Percentiles rank a stretch among this genome's conserved stretches.
Evolutionary conservation across 1,140 invertebrate species (phyloP).

Genomic region (Drosophila cardini): DNA sequence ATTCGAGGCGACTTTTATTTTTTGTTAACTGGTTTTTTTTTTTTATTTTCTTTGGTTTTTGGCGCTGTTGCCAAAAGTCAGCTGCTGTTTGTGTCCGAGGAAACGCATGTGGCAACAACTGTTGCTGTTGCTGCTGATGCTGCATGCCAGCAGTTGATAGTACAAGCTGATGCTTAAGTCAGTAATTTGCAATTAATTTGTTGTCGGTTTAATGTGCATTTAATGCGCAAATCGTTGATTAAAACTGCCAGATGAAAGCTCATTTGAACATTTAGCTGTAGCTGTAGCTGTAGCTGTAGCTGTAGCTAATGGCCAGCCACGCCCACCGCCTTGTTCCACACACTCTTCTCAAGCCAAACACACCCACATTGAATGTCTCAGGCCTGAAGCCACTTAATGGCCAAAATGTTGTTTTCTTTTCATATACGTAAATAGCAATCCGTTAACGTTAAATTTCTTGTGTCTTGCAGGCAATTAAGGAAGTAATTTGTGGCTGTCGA

Average conservation of each 20-base stretch:
- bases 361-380: conserved; percentile 50
- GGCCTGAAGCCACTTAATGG: conserved; percentile 37
- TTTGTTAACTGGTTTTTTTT: conserved; percentile 53
- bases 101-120: conserved; percentile 57
- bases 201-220: conserved; percentile 69
- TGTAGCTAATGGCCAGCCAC: conserved; percentile 32
- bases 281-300: conserved; percentile 39
- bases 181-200: conserved; percentile 77
- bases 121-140: conserved; percentile 27
- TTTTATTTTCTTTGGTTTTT: conserved; percentile 21
- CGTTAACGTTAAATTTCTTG: conserved; percentile 42
- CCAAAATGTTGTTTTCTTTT: conserved; percentile 42
- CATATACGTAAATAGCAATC: conserved; percentile 37
- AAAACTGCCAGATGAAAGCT: conserved; percentile 55
- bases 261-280: conserved; percentile 56
- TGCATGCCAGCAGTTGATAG: conserved; percentile 16
- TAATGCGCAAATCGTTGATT: conserved; percentile 70
- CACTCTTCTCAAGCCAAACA: conserved; percentile 4
- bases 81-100: conserved; percentile 53
- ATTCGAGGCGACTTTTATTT: conserved; percentile 59
- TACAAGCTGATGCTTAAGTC: conserved; percentile 46
- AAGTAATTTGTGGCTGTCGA: conserved; percentile 72
- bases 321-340: conserved; percentile 3
- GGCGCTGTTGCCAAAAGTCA: conserved; percentile 50
- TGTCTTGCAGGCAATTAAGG: conserved; percentile 80